These are phyloP conservation scores for Anarhynchus alexandrinus DNA, from an alignment of 2,113 vertebrate genomes.

Conservation along the genomic window DNA sequence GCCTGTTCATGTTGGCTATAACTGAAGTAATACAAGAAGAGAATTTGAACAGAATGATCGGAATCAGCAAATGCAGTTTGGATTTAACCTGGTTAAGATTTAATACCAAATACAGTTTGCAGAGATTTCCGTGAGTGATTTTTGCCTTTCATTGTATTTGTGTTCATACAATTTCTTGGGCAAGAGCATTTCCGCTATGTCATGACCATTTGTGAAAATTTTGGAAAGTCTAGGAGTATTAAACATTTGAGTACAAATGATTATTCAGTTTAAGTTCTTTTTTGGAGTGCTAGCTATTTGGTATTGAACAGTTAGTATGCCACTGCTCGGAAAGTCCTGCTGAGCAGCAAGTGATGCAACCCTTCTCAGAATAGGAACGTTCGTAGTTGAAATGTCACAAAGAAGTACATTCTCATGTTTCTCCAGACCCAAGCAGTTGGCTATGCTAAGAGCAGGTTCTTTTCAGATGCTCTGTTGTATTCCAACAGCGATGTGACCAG, in stretches of 20 bases:
- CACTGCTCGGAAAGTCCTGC: not conserved
- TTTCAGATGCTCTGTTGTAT: not conserved
- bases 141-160: not conserved
- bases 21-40: not conserved
- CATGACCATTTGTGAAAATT: not conserved
- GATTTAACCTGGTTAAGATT: not conserved
- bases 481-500: not conserved
- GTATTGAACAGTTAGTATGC: not conserved
- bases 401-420: not conserved
- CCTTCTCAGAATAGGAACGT: not conserved
- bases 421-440: not conserved
- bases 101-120: not conserved
- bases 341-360: not conserved
- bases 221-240: not conserved
- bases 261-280: not conserved
- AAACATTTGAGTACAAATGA: not conserved
- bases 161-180: not conserved
- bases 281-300: not conserved
- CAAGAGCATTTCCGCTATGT: not conserved
- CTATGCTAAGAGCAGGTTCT: not conserved
- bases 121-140: not conserved
- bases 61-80: not conserved
- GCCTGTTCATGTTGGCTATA: not conserved
- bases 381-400: not conserved
- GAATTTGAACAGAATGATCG: not conserved